Percentiles rank a stretch among this genome's conserved stretches.
phyloP scores from a whole-genome alignment of 1,140 invertebrate genomes.

The Yoshiicerus persimilis region DNA sequence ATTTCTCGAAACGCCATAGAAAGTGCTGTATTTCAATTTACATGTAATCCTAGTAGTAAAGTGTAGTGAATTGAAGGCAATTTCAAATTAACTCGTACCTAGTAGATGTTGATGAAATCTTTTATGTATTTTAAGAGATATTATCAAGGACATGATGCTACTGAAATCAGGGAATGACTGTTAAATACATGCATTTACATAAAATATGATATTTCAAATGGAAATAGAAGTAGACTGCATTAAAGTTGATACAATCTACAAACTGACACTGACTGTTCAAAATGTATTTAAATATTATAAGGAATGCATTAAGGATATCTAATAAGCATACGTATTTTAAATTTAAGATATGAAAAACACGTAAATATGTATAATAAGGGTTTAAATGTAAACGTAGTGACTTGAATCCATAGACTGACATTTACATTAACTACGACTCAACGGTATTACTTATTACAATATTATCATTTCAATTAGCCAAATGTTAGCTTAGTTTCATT shows the following conservation, averaged over 20 bases:
- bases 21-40: too few species aligned
- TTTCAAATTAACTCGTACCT: too few species aligned
- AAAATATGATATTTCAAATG: neutral
- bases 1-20: too few species aligned
- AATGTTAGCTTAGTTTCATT: neutral
- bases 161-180: too few species aligned
- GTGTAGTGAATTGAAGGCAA: too few species aligned
- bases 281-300: neutral
- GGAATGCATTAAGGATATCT: neutral
- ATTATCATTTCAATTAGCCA: neutral
- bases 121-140: too few species aligned
- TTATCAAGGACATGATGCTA: too few species aligned
- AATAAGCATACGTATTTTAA: neutral
- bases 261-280: neutral
- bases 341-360: neutral
- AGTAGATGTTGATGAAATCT: too few species aligned
- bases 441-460: neutral
- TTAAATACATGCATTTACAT: too few species aligned
- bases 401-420: neutral
- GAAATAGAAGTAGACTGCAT: neutral
- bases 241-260: neutral
- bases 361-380: neutral
- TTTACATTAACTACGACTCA: neutral
- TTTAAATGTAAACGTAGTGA: neutral
- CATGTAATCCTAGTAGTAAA: too few species aligned